phyloP scores from a whole-genome alignment of 2,888 invertebrate species.

The Heliconius cydno region DNA sequence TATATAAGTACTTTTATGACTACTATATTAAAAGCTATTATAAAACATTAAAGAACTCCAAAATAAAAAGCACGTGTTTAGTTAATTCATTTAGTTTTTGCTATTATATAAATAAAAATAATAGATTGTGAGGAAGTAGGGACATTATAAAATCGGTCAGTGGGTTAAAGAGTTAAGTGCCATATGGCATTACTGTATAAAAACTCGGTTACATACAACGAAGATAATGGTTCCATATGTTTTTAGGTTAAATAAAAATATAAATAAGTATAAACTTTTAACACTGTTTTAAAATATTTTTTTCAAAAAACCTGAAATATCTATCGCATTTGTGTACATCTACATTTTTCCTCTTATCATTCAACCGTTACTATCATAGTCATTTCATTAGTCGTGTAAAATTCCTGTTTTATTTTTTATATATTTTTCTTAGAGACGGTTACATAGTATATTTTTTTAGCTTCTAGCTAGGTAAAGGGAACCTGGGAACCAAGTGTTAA shows the following conservation, averaged over 20 bases:
- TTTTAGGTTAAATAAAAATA: conserved; percentile 11
- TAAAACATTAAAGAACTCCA: not conserved
- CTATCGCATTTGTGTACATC: not conserved
- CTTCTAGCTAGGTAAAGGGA: too few species aligned
- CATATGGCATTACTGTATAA: conserved; percentile 32
- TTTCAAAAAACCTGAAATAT: not conserved
- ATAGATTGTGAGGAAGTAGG: conserved; percentile 37
- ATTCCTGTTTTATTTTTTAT: not conserved
- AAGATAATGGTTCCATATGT: not conserved
- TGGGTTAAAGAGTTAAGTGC: conserved; percentile 55
- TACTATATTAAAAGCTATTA: not conserved
- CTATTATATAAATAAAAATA: conserved; percentile 28
- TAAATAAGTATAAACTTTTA: conserved; percentile 7
- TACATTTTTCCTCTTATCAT: conserved; percentile 5
- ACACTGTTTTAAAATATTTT: conserved; percentile 15
- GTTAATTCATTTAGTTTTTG: conserved; percentile 31
- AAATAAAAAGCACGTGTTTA: conserved; percentile 32
- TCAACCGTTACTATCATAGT: not conserved
- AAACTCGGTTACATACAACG: conserved; percentile 22
- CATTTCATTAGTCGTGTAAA: not conserved
- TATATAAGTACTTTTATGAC: too few species aligned
- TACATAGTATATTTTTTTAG: too few species aligned
- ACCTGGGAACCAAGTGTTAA: too few species aligned
- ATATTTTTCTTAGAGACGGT: not conserved
- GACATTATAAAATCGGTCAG: conserved; percentile 60